These are phyloP conservation scores for Capreolus pygargus DNA, from an alignment of 2,113 vertebrate genomes.

Conservation along the genomic window DNA sequence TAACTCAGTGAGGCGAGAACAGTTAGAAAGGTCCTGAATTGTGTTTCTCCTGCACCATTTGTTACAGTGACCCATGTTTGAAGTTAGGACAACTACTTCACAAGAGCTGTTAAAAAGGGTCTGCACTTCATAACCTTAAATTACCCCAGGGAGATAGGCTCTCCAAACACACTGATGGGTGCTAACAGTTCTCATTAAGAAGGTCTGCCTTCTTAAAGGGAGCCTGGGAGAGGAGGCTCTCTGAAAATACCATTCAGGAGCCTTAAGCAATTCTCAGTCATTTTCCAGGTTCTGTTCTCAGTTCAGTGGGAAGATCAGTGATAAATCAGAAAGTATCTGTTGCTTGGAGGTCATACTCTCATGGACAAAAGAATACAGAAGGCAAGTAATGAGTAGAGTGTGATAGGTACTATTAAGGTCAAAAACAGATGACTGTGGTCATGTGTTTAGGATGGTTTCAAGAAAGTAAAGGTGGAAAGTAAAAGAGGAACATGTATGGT, in stretches of 20 bases:
- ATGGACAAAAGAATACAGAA: background rate
- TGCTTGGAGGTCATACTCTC: background rate
- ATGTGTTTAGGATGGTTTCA: background rate
- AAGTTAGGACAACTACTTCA: background rate
- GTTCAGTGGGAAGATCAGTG: background rate
- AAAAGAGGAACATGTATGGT: background rate
- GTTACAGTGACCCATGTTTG: background rate
- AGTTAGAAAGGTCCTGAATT: constrained; percentile 10
- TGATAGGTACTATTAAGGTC: background rate
- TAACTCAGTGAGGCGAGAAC: constrained; percentile 12
- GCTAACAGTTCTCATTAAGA: background rate
- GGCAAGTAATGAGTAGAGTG: background rate
- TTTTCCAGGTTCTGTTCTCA: background rate
- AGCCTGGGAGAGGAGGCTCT: background rate
- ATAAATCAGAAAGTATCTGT: background rate
- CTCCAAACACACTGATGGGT: background rate
- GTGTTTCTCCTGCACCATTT: background rate
- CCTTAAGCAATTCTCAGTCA: background rate
- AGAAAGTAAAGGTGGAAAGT: background rate
- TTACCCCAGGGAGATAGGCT: background rate
- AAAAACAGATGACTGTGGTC: background rate
- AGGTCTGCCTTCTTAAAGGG: background rate
- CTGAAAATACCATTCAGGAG: background rate
- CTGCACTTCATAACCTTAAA: background rate
- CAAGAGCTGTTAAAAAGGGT: constrained; percentile 1